phyloP scores from a whole-genome alignment of 1,140 invertebrate genomes.

The Halyomorpha halys region DNA sequence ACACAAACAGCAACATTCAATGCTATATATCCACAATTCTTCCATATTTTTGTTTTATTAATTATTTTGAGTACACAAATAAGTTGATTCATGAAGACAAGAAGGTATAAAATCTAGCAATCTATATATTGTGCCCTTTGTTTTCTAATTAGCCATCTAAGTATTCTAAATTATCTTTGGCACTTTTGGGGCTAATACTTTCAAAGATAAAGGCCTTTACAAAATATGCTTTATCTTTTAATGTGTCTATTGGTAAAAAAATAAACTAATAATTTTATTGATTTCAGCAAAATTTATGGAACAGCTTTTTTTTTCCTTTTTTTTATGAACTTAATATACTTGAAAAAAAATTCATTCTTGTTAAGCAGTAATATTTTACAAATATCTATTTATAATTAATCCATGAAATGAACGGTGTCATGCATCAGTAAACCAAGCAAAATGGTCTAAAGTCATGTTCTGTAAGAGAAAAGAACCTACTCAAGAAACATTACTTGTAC shows the following conservation, averaged over 20 bases:
- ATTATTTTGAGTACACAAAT: slow-evolving; percentile 16
- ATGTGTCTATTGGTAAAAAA: background rate
- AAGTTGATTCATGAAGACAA: slow-evolving; percentile 23
- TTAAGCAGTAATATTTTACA: background rate
- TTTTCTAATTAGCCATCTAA: slow-evolving; percentile 13
- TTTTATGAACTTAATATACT: no score
- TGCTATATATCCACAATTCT: no score
- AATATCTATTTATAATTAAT: background rate
- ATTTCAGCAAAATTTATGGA: background rate
- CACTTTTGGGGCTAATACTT: slow-evolving; percentile 20
- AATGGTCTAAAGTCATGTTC: no score
- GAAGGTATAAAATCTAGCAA: slow-evolving; percentile 24
- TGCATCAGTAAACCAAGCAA: no score
- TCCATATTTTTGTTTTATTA: background rate
- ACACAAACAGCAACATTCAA: no score
- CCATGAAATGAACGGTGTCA: no score
- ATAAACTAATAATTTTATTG: background rate
- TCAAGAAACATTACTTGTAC: no score
- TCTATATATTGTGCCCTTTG: slow-evolving; percentile 23
- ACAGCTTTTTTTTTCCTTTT: no score
- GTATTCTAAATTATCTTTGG: slow-evolving; percentile 18
- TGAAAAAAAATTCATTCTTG: no score
- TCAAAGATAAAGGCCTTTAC: background rate
- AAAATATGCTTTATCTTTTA: background rate
- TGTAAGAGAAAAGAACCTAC: no score